These are phyloP conservation scores for Oxytorus armatus DNA, from an alignment of 2,888 invertebrate species.

Conservation along the genomic window DNA sequence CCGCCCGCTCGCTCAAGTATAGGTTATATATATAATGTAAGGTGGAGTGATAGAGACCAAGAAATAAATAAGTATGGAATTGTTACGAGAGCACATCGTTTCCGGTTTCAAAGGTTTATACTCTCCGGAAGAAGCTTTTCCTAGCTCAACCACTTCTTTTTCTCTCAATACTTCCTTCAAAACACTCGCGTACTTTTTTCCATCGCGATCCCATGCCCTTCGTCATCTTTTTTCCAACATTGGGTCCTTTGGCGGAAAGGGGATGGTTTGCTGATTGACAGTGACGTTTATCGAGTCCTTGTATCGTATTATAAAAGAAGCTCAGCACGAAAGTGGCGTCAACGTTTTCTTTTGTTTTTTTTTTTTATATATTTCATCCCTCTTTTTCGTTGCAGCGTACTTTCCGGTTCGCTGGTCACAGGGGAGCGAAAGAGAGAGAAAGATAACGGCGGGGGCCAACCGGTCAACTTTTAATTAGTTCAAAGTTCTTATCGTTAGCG, in stretches of 20 bases:
- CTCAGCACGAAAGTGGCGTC: slow-evolving; percentile 48
- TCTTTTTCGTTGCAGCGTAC: slow-evolving; percentile 20
- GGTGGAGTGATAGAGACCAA: not conserved
- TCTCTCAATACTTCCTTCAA: slow-evolving; percentile 2
- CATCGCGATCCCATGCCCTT: slow-evolving; percentile 1
- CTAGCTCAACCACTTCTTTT: slow-evolving; percentile 20
- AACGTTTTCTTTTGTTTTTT: slow-evolving; percentile 1
- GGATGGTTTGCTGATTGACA: slow-evolving; percentile 3
- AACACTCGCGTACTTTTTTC: slow-evolving; percentile 29
- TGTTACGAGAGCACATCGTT: slow-evolving; percentile 41
- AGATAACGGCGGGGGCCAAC: slow-evolving; percentile 29
- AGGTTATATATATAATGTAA: not conserved
- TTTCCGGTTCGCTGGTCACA: slow-evolving; percentile 5
- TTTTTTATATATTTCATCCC: not conserved
- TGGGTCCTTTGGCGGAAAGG: too few relatives aligned
- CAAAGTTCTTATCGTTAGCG: slow-evolving; percentile 57
- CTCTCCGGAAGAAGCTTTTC: slow-evolving; percentile 28
- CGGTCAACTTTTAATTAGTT: slow-evolving; percentile 71
- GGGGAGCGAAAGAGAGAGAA: slow-evolving; percentile 4
- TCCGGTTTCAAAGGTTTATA: slow-evolving; percentile 13
- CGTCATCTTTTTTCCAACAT: not conserved
- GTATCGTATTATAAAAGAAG: slow-evolving; percentile 45
- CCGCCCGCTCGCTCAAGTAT: too few relatives aligned
- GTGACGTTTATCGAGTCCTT: slow-evolving; percentile 47
- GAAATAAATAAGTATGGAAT: slow-evolving; percentile 32